Conservation (phyloP, 53 echinoderm and acorn worm species). For the Temnopleurus reevesii region DNA sequence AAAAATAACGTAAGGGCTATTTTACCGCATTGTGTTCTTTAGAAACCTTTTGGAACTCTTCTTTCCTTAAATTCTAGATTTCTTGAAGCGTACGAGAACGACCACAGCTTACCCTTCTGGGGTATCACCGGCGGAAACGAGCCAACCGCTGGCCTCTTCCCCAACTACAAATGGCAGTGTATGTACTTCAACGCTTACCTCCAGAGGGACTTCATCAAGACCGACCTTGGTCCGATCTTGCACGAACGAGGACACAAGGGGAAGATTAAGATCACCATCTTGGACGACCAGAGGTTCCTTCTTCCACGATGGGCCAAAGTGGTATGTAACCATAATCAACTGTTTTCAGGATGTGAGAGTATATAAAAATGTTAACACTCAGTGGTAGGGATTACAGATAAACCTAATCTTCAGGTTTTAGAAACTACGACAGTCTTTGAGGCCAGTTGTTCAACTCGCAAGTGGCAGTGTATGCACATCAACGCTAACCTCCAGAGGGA, state of each 20-base stretch:
- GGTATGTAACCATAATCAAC: too few relatives aligned
- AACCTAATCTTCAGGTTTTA: too few relatives aligned
- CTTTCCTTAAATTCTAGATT: conserved; percentile 56
- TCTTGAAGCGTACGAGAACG: conserved; percentile 73
- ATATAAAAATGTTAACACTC: too few relatives aligned
- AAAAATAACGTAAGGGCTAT: too few relatives aligned
- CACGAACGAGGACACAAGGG: conserved; percentile 64
- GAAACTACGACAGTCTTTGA: too few relatives aligned
- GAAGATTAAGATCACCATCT: conserved; percentile 81
- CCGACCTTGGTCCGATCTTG: conserved; percentile 85
- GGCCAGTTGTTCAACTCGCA: too few relatives aligned
- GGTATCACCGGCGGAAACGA: conserved; percentile 90
- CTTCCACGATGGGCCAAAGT: conserved; percentile 66
- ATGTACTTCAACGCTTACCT: conserved; percentile 76
- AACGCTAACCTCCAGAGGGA: conserved; percentile 72
- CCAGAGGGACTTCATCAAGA: conserved; percentile 86
- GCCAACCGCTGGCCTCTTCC: conserved; percentile 75
- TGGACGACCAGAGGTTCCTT: conserved; percentile 79
- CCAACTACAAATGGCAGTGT: conserved; percentile 71
- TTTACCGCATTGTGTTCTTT: too few relatives aligned
- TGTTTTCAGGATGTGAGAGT: too few relatives aligned
- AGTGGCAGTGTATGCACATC: conserved; percentile 83
- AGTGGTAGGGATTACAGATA: too few relatives aligned
- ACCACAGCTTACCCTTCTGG: conserved; percentile 70
- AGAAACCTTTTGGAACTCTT: too few relatives aligned